Base-by-base conservation (phyloP, 1,140 invertebrate genomes). In the Scaptomyza pallida region DNA sequence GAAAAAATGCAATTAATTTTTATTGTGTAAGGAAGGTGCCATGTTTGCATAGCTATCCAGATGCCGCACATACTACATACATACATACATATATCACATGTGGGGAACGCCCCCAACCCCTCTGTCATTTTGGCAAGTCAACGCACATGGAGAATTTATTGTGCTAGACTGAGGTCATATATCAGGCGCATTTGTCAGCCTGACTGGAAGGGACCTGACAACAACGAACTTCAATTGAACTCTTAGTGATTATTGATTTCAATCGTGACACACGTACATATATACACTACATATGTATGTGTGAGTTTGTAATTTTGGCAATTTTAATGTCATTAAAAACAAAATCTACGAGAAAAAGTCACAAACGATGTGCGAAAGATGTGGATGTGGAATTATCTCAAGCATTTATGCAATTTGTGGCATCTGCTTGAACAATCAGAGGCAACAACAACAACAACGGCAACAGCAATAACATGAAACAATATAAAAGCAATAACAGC, bases 301-400 rank as follows among this genome's bases (percentile, higher is more conserved):
- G 45, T 21, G 16, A n/a, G 61, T 15, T 65, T 77, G 81, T 86
- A 86, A 85, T 86, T 85, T 85, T 78, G 81, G 81, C 82, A 86
- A 85, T 85, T 85, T 77, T 54, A 85, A 81, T 85, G 81, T 75
- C 81, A 81, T 85, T 85, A 85, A 85, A 86, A 85, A 75, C 77
- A 77, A 75, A 23, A 23, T 2, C n/a, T 65, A 23, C 40, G 43
- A 30, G 26, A 88, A 86, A 86, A 86, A 81, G 65, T 86, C 81
- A 73, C 76, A 86, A 86, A 86, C 79, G 80, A 80, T 85, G 81
- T 86, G 81, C 69, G 63, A 86, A 74, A 64, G 68, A 70, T 78
- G 78, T 63, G 70, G 68, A 70, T 78, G 78, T 63, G 70, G 43
- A 72, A 54, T 19, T 59, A 68, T 82, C 6, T 40, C 56, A 44